Percentiles rank a stretch among this genome's conserved stretches.
Evolutionary conservation across 2,797 vertebrate genomes (phyloP).

Genomic region (Acanthiza pusilla): DNA sequence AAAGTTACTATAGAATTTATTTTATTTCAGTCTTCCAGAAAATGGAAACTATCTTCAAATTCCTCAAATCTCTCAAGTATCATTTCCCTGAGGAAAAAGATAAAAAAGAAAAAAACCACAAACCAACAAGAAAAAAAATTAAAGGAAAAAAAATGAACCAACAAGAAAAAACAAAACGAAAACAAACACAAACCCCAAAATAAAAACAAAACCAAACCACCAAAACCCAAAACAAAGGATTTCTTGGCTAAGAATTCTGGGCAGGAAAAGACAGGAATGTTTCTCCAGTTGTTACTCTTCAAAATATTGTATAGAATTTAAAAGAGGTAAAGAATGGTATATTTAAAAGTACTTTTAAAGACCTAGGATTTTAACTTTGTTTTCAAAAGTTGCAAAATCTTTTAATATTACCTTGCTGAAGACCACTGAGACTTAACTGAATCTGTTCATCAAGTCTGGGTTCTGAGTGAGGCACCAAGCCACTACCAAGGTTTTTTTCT

Average conservation of each 20-base stretch:
- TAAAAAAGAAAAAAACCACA: background rate
- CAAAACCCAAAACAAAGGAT: background rate
- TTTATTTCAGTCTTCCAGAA: background rate
- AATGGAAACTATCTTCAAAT: background rate
- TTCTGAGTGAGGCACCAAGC: background rate
- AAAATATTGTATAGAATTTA: background rate
- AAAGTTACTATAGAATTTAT: background rate
- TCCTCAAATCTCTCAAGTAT: background rate
- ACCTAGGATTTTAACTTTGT: background rate
- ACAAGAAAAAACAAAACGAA: rapidly evolving
- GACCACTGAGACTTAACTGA: background rate
- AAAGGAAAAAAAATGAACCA: background rate
- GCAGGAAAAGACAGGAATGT: background rate
- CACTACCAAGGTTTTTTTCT: background rate
- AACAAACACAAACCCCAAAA: background rate
- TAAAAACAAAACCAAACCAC: rapidly evolving
- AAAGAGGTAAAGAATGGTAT: background rate
- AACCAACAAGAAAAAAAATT: background rate
- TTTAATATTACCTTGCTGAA: background rate
- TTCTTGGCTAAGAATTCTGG: background rate
- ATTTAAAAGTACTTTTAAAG: background rate
- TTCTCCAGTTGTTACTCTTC: background rate
- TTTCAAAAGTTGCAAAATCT: background rate
- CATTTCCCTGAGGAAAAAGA: rapidly evolving
- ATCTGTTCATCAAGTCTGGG: background rate